Evolutionary conservation across 2,113 vertebrate genomes (phyloP), one percentile per base, ranked within the genome.

Genomic region (Lophura nycthemera): DNA sequence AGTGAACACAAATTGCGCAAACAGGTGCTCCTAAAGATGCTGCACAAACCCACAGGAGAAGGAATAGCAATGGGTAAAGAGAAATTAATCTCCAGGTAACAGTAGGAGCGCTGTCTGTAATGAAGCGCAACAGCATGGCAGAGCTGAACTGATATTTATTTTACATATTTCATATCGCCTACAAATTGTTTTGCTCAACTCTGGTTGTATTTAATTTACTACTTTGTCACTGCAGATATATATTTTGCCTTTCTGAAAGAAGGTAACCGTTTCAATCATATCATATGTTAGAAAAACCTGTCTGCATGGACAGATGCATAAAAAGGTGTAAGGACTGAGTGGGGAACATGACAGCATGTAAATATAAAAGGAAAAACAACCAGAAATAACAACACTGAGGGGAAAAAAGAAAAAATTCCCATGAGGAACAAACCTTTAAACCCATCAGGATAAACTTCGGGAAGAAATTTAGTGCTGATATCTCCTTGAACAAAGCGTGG

Each of bases 391-490:
- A 72, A 1, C 0, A 1, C 21, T 25, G 29, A 74, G 81, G 48
- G 30, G 86, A 27, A 59, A 70, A 57, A 57, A 27, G 24, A 69
- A 59, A 22, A 90, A 32, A 92, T 70, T 91, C 83, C 36, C 70
- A 90, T 73, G 70, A 48, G 71, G 30, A 70, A 98, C 97, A 92
- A 95, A 98, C 99, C 99, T 98, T 98, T 99, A 96, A 99, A 99
- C 76, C 99, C 99, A 47, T 99, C 98, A 2, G 99, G 99, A 96
- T 99, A 99, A 18, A 99, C 98, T 76, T 99, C 99, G 6, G 98
- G 98, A 77, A 99, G 98, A 97, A 99, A 99, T 97, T 98, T 99
- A 73, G 99, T 99, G 97, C 96, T 99, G 96, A 99, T 98, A 80
- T 99, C 98, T 43, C 99, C 99, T 34, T 98, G 97, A 87, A 99